phyloP scores from a whole-genome alignment of 2,113 vertebrate species.

The Ramphastos sulfuratus region DNA sequence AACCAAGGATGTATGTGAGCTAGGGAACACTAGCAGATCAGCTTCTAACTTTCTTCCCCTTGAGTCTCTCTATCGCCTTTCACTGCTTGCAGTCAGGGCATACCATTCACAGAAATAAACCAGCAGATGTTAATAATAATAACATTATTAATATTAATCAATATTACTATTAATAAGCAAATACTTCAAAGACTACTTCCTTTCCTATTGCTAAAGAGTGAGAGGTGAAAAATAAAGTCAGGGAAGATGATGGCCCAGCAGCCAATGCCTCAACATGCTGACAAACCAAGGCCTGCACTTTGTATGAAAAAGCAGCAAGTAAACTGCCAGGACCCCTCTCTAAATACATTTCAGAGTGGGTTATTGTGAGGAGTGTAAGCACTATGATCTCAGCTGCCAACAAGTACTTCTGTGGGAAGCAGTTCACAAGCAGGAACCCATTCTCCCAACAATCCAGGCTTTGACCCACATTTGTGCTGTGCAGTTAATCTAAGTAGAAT shows the following conservation, averaged over 20 bases:
- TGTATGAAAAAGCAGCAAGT: constrained; percentile 4
- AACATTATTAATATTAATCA: not conserved
- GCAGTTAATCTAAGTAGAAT: constrained; percentile 65
- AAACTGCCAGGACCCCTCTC: constrained; percentile 45
- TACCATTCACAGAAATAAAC: not conserved
- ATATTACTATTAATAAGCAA: too few species aligned
- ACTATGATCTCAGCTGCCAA: constrained; percentile 46
- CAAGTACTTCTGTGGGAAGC: constrained; percentile 54
- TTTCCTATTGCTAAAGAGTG: not conserved
- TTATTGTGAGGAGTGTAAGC: constrained; percentile 38
- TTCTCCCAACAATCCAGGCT: constrained; percentile 58
- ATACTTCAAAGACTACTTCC: not conserved
- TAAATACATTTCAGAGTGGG: constrained; percentile 53
- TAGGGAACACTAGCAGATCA: not conserved
- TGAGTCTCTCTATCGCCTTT: not conserved
- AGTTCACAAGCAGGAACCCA: constrained; percentile 1
- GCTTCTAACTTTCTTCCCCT: not conserved
- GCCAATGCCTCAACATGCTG: not conserved
- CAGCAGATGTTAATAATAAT: not conserved
- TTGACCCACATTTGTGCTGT: constrained; percentile 49
- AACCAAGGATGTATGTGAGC: not conserved
- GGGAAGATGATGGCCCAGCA: not conserved
- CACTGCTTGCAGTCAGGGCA: not conserved
- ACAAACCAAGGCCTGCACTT: not conserved
- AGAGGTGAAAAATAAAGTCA: not conserved